These are phyloP conservation scores for Habroteleia sp. DNA, from an alignment of 2,888 invertebrate genomes.

Conservation along the genomic window DNA sequence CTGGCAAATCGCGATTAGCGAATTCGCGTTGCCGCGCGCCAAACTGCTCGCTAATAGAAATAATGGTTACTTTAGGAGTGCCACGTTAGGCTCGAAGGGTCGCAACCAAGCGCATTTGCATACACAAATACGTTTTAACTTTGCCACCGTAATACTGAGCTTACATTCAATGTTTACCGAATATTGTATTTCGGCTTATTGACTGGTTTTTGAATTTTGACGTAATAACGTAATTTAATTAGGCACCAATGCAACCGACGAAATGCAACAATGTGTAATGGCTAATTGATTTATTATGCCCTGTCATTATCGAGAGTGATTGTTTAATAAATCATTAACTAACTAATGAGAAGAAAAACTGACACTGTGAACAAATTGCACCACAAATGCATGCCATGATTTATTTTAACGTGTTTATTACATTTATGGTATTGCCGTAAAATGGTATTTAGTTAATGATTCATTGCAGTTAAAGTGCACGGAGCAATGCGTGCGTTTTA, in stretches of 20 bases:
- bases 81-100: slow-evolving; percentile 36
- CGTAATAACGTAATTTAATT: slow-evolving; percentile 38
- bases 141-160: slow-evolving; percentile 5
- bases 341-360: slow-evolving; percentile 12
- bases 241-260: slow-evolving; percentile 16
- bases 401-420: no score
- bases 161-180: slow-evolving; percentile 30
- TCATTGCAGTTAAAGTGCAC: no score
- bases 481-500: no score
- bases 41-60: slow-evolving; percentile 43
- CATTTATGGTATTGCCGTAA: no score
- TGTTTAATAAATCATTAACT: slow-evolving; percentile 22
- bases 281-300: slow-evolving; percentile 19
- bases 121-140: slow-evolving; percentile 23
- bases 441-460: no score
- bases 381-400: not conserved
- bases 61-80: slow-evolving; percentile 23
- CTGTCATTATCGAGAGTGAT: slow-evolving; percentile 3
- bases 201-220: slow-evolving; percentile 35
- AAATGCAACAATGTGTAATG: slow-evolving; percentile 14
- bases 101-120: slow-evolving; percentile 44
- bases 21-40: slow-evolving; percentile 40
- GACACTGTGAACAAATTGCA: not conserved
- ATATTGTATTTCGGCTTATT: not conserved
- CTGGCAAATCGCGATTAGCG: slow-evolving; percentile 65